Percentiles rank a stretch among this genome's conserved stretches.
Evolutionary conservation across 2,113 vertebrate genomes (phyloP).

Genomic region (Pogona vitticeps): DNA sequence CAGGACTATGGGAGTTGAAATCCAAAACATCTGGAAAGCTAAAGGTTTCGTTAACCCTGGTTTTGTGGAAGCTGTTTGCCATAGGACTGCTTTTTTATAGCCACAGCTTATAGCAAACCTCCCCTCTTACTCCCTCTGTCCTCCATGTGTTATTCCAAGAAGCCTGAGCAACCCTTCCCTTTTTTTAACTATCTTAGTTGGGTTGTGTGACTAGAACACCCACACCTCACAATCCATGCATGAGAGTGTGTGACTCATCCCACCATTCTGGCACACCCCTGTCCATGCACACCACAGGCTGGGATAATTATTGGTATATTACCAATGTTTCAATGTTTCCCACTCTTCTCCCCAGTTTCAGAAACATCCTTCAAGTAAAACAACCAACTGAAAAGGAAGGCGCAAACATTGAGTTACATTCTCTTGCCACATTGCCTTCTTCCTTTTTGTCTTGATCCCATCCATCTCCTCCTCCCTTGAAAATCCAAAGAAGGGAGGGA

Average conservation of each 20-base stretch:
- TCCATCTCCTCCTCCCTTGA: conserved; percentile 35
- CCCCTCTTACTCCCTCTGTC: not conserved
- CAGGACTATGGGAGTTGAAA: too few relatives aligned
- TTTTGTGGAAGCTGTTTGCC: not conserved
- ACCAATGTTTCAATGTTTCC: not conserved
- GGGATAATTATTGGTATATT: too few relatives aligned
- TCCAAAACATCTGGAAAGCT: too few relatives aligned
- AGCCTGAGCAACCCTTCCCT: not conserved
- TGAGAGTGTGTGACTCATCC: too few relatives aligned
- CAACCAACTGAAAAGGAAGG: not conserved
- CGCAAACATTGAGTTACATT: not conserved
- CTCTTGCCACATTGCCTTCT: not conserved
- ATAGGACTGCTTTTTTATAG: not conserved
- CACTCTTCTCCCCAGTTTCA: not conserved
- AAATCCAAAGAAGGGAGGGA: not conserved
- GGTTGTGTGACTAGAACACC: too few relatives aligned
- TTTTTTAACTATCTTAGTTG: too few relatives aligned
- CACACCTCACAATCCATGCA: too few relatives aligned
- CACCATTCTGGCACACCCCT: too few relatives aligned
- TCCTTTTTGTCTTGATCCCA: not conserved
- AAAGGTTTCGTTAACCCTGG: too few relatives aligned
- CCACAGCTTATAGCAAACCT: not conserved
- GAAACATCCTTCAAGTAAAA: conserved; percentile 14
- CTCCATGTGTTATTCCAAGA: not conserved
- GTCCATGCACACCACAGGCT: too few relatives aligned